Evolutionary conservation across 1,140 invertebrate genomes (phyloP), one percentile per base, ranked within the genome.

Genomic region (Episyrphus balteatus): DNA sequence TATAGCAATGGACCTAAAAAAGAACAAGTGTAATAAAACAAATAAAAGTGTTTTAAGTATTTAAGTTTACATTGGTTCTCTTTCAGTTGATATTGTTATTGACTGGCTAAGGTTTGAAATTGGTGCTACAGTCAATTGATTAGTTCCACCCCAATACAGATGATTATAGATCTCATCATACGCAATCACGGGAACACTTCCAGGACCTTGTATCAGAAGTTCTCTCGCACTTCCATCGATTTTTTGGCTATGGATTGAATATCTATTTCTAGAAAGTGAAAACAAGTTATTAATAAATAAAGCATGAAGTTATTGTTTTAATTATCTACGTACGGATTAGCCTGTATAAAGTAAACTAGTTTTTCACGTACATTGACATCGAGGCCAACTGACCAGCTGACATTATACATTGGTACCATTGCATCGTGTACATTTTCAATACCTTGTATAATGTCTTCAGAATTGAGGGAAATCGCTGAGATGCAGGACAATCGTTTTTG

Each of bases 121-220:
- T 0, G 62, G 57, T 0, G 62, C 55, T 8, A 65, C 62, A 38
- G 54, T 55, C 30, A 72, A 53, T 43, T 44, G 58, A 19, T 56
- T 46, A 15, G 53, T 48, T 7, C 47, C 84, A 38, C 83, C 82
- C 84, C 86, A 92, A 70, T 89, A 93, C 30, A 92, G 56, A 64
- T 90, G 88, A 31, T 79, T 71, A 38, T 79, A 77, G 59, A 87
- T 77, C 83, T 83, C 88, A 67, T 92, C 88, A 33, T 88, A 74
- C 36, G 34, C 85, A 81, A 69, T 82, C 77, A 69, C 38, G 7
- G 50, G 48, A 18, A 45, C 32, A 15, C 42, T 48, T 14, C 33
- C 50, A 9, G 31, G 26, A 72, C 74, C 3, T 86, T 70, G 44
- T 10, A 38, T 21, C 11, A 51, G 13, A 11, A 46, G 86, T 74